Evolutionary conservation across 53 echinoderm and acorn worm species (phyloP), one percentile per base, ranked within the genome.

Genomic region (Zoroaster sp.): DNA sequence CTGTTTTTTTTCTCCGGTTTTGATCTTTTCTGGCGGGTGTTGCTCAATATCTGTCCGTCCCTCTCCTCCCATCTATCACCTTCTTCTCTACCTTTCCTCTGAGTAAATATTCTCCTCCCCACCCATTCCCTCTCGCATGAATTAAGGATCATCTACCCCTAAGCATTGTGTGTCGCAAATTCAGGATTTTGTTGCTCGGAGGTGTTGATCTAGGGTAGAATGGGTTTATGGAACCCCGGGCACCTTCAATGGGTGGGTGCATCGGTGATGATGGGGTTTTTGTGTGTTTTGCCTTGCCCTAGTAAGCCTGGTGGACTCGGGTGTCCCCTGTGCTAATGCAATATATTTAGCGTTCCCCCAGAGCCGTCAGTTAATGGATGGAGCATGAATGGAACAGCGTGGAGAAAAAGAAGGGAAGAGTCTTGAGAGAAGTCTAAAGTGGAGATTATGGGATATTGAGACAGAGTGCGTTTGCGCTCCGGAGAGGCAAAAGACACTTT

Each of bases 191-290:
- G 17, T 43, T n/a, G 71, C 85, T 85, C 41, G 31, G 35, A 85
- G 85, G 69, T 85, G 85, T 85, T 85, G 85, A 85, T 85, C 33
- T 46, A 85, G 49, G 30, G 34, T 70, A 25, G 85, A 85, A 85
- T 85, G 47, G 69, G 85, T 85, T 85, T 85, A 71, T 71, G 38
- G 51, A 66, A 33, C 71, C 49, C 28, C 49, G 10, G 49, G 70
- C 85, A 4, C 43, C 17, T n/a, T 28, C 4, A 43, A 38, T 74
- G 74, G 74, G 74, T 39, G 6, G 37, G 74, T 74, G 15, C 20
- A 38, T 5, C n/a, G 20, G 73, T 38, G 25, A 35, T 71, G 71
- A 80, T 80, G 37, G 80, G 63, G 80, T 18, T 40, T 21, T 42
- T 68, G 35, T 43, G 82, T 59, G 63, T 59, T 59, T 59, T 59